Base-by-base conservation (phyloP, 2,888 invertebrate species). In the Xestobium rufovillosum region DNA sequence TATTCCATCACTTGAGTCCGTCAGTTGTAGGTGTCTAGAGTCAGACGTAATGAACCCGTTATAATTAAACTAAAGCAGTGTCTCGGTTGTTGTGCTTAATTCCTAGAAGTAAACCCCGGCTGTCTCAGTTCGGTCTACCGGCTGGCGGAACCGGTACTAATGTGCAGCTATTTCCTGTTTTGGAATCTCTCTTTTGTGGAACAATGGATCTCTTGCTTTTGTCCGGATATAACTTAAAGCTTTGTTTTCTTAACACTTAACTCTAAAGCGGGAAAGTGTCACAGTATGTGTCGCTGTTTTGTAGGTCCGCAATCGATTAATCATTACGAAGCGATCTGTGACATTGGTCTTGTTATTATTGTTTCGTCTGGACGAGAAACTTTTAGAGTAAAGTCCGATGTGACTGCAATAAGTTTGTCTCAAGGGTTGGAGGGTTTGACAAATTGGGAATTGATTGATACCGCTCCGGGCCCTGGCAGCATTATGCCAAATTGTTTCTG, bases 61-160 rank as follows among this genome's bases (percentile, higher is more conserved):
- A n/a, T n/a, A n/a, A n/a, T n/a, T n/a, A n/a, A n/a, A n/a, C n/a
- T n/a, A n/a, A n/a, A n/a, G n/a, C n/a, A n/a, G n/a, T n/a, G n/a
- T n/a, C n/a, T n/a, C n/a, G n/a, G n/a, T n/a, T n/a, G n/a, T n/a
- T n/a, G n/a, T n/a, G n/a, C n/a, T n/a, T n/a, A n/a, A n/a, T n/a
- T n/a, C n/a, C n/a, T n/a, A n/a, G n/a, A n/a, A n/a, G n/a, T n/a
- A n/a, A n/a, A n/a, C n/a, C n/a, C n/a, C n/a, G n/a, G n/a, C n/a
- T n/a, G n/a, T n/a, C n/a, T n/a, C n/a, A n/a, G n/a, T n/a, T n/a
- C 48, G 48, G 51, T 52, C 52, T 52, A 48, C 51, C 52, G 55
- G 52, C 47, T 48, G 51, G 49, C 52, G 55, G 54, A 56, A 54
- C 51, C 50, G 49, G 49, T 47, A 49, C 53, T 53, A 56, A 56